Evolutionary conservation across 2,888 invertebrate species (phyloP).

Genomic region (Melitaea athalia): DNA sequence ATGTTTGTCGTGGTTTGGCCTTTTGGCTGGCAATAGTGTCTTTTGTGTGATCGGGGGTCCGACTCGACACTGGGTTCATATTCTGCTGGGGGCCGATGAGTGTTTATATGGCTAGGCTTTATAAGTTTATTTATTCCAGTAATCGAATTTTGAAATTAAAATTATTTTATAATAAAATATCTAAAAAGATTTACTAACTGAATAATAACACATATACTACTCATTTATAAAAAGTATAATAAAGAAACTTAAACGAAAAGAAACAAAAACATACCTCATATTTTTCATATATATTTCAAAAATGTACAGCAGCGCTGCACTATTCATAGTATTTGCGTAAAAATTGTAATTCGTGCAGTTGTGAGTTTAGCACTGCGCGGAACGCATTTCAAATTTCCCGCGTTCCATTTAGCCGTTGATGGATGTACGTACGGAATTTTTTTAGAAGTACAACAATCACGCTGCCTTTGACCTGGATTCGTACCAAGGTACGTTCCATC

Average conservation of each 20-base stretch:
- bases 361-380: constrained; percentile 15
- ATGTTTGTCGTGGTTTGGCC: no score
- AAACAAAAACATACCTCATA: not conserved
- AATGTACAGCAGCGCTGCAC: not conserved
- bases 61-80: no score
- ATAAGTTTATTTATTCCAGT: no score
- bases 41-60: no score
- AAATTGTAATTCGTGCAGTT: constrained; percentile 21
- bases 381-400: constrained; percentile 23
- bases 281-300: not conserved
- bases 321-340: constrained; percentile 18
- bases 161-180: no score
- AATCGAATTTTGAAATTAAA: no score
- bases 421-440: constrained; percentile 25
- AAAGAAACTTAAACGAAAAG: not conserved
- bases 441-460: constrained; percentile 22
- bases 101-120: no score
- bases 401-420: constrained; percentile 25
- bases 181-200: no score
- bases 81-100: no score
- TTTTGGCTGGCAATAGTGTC: no score
- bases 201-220: no score
- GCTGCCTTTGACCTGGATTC: constrained; percentile 33
- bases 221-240: not conserved
- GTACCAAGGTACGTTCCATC: constrained; percentile 22